phyloP scores from a whole-genome alignment of 2,797 vertebrate species.

The Hypotaenidia okinawae region DNA sequence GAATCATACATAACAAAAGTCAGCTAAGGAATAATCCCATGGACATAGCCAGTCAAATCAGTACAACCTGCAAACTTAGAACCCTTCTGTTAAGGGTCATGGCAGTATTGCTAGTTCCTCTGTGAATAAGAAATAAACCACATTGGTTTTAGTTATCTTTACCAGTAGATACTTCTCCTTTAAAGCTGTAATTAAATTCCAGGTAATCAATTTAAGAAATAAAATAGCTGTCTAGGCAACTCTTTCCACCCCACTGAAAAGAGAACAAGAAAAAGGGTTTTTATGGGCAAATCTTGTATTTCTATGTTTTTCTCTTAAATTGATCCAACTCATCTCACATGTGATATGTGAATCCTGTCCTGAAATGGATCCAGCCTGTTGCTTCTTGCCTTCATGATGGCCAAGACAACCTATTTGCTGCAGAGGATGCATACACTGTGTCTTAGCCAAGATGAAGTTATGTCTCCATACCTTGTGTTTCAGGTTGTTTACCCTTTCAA shows the following conservation, averaged over 20 bases:
- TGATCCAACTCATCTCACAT: neutral
- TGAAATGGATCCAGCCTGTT: neutral
- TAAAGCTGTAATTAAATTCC: neutral
- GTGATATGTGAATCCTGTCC: neutral
- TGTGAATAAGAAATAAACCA: neutral
- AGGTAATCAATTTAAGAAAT: neutral
- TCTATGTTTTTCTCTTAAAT: neutral
- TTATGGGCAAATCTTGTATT: neutral
- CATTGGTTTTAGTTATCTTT: neutral
- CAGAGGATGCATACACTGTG: fast-evolving
- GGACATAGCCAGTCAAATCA: fast-evolving
- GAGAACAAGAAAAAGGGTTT: neutral
- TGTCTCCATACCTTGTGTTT: neutral
- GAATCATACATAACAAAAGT: neutral
- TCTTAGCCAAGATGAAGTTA: neutral
- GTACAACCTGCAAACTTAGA: neutral
- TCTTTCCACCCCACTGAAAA: neutral
- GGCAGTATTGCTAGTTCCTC: neutral
- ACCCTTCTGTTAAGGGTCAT: neutral
- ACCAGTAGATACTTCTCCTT: neutral
- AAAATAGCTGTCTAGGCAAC: neutral
- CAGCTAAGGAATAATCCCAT: neutral
- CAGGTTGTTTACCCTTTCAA: neutral
- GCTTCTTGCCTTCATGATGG: neutral
- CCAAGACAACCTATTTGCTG: neutral